phyloP scores from a whole-genome alignment of 2,888 invertebrate species.

The Macrophya alboannulata region DNA sequence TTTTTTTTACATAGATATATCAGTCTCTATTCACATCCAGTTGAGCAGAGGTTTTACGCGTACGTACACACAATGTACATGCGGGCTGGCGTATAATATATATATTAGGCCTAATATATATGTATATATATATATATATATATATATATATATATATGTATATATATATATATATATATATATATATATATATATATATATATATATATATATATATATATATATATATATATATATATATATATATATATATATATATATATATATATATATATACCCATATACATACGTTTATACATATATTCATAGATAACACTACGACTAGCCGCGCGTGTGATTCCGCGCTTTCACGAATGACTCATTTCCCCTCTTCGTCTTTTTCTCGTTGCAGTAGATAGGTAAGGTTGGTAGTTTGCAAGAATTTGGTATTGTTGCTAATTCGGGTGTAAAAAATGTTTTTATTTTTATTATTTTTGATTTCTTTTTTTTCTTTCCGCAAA shows the following conservation, averaged over 20 bases:
- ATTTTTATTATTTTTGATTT: background rate
- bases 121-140: background rate
- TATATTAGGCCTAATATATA: no score
- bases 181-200: background rate
- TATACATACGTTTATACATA: background rate
- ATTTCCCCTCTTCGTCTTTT: background rate
- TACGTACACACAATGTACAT: background rate
- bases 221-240: background rate
- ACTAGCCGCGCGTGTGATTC: conserved; percentile 39
- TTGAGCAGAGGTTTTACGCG: conserved; percentile 1
- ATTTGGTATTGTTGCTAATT: background rate
- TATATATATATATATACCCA: background rate
- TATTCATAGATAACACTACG: background rate
- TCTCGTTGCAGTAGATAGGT: background rate
- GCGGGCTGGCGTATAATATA: background rate
- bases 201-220: background rate
- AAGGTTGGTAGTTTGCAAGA: background rate
- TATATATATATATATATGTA: background rate
- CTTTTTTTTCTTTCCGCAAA: background rate
- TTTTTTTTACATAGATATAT: background rate
- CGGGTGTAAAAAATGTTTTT: background rate
- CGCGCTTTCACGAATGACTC: conserved; percentile 50
- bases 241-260: background rate
- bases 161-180: background rate
- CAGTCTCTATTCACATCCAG: conserved; percentile 6